These are phyloP conservation scores for Stegostoma tigrinum DNA, from an alignment of 2,113 vertebrate genomes.

Conservation along the genomic window DNA sequence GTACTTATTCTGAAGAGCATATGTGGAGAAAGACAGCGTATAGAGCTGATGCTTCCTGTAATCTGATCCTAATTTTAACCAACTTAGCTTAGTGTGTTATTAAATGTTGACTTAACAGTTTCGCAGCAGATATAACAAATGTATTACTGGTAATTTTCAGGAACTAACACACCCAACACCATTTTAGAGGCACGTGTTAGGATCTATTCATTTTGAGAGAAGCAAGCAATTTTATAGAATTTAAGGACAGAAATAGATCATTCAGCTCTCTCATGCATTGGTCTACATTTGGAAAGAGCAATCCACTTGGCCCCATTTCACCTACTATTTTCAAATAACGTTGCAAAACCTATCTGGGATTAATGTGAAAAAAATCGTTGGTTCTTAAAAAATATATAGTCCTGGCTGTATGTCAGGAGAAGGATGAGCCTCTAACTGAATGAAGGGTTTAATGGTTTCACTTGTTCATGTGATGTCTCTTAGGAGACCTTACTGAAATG, in stretches of 20 bases:
- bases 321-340: not conserved
- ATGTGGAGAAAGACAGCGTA: not conserved
- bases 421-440: not conserved
- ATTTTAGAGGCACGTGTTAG: not conserved
- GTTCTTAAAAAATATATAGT: not conserved
- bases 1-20: not conserved
- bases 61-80: not conserved
- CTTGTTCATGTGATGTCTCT: not conserved
- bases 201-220: not conserved
- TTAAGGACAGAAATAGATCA: not conserved
- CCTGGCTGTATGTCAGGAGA: not conserved
- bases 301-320: not conserved
- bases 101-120: not conserved
- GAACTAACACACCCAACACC: not conserved
- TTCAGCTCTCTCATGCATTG: not conserved
- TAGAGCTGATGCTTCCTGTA: not conserved
- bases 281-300: not conserved
- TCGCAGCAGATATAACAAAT: not conserved
- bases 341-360: not conserved
- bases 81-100: not conserved
- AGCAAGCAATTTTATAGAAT: not conserved
- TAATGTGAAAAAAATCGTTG: not conserved
- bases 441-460: not conserved
- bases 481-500: not conserved
- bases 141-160: not conserved